phyloP scores from a whole-genome alignment of 2,888 invertebrate genomes.

The Chesias legatella region DNA sequence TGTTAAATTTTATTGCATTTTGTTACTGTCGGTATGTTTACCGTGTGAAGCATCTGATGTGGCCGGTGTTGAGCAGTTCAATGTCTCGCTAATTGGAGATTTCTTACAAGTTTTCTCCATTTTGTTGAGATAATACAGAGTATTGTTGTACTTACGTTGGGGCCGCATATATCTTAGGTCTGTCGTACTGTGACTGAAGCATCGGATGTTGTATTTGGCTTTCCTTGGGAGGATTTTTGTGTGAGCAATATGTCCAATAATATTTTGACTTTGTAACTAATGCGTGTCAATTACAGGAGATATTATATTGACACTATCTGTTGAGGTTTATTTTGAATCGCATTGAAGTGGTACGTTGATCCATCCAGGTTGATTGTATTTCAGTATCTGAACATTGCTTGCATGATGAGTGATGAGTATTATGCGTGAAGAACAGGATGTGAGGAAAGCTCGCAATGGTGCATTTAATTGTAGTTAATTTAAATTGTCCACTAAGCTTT shows the following conservation, averaged over 20 bases:
- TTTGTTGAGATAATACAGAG: slow-evolving; percentile 48
- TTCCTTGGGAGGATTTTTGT: slow-evolving; percentile 50
- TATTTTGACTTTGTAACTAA: slow-evolving; percentile 35
- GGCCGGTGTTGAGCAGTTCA: slow-evolving; percentile 40
- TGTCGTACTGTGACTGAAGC: slow-evolving; percentile 40
- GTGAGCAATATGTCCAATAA: slow-evolving; percentile 54
- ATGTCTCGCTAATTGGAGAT: slow-evolving; percentile 37
- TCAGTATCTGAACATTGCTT: slow-evolving; percentile 68
- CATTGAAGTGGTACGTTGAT: slow-evolving; percentile 39
- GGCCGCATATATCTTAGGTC: slow-evolving; percentile 42
- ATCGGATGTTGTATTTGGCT: slow-evolving; percentile 39
- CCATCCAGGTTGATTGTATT: slow-evolving; percentile 46
- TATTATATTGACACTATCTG: slow-evolving; percentile 28
- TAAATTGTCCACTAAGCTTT: slow-evolving; percentile 75
- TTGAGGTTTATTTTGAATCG: slow-evolving; percentile 30
- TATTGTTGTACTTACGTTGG: slow-evolving; percentile 55
- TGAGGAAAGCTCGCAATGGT: slow-evolving; percentile 61
- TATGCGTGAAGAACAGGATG: slow-evolving; percentile 42
- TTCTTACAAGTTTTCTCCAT: slow-evolving; percentile 45
- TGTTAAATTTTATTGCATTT: slow-evolving; percentile 79
- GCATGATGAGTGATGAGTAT: slow-evolving; percentile 49
- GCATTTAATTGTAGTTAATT: slow-evolving; percentile 78
- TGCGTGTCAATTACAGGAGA: slow-evolving; percentile 62
- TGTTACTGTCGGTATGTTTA: slow-evolving; percentile 67
- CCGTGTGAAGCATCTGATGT: slow-evolving; percentile 39